Conservation (phyloP, 2,797 vertebrate species). For the Mergus octosetaceus region DNA sequence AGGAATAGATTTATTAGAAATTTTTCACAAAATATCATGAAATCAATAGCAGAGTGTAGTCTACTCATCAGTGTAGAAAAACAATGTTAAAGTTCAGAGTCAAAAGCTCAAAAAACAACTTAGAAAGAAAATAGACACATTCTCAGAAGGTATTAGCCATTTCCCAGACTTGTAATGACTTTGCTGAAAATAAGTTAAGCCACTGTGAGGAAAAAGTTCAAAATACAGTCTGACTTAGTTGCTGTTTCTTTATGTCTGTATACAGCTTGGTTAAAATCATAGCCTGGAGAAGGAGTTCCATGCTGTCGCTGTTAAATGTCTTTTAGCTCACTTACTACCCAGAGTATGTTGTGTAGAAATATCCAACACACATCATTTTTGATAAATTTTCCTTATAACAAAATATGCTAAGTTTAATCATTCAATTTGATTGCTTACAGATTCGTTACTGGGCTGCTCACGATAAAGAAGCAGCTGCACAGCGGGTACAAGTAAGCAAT, state of each 20-base stretch:
- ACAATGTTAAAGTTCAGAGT: neutral
- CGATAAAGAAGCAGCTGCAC: constrained; percentile 87
- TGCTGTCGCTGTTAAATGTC: neutral
- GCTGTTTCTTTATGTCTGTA: neutral
- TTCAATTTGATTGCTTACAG: constrained; percentile 71
- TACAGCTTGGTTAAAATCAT: neutral
- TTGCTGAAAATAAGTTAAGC: neutral
- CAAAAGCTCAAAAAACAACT: neutral
- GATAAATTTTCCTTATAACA: neutral
- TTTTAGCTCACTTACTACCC: neutral
- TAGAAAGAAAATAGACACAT: neutral
- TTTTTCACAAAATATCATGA: neutral
- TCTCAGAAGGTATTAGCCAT: neutral
- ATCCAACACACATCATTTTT: neutral
- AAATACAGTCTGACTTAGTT: neutral
- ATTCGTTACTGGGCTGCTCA: constrained; percentile 90
- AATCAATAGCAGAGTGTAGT: neutral
- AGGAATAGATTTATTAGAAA: neutral
- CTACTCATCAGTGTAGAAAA: neutral
- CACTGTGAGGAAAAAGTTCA: neutral
- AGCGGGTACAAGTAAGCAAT: constrained; percentile 80
- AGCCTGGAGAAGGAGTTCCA: neutral
- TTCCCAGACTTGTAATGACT: neutral
- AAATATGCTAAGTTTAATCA: neutral
- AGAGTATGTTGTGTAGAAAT: neutral